Conservation (phyloP, 2,888 invertebrate species). For the Malthinus seriepunctatus region DNA sequence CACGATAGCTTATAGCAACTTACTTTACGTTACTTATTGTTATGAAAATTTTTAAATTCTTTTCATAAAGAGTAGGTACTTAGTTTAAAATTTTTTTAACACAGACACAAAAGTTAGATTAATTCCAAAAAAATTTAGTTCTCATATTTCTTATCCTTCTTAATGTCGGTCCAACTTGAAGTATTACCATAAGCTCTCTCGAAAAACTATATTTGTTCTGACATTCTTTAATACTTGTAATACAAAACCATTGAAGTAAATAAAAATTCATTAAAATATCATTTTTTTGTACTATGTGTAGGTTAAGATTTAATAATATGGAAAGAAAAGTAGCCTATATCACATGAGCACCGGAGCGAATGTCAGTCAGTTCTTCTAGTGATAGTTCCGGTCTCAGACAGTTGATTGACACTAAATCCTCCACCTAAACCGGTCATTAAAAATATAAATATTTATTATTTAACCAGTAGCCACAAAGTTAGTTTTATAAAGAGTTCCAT, state of each 20-base stretch:
- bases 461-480: constrained; percentile 41
- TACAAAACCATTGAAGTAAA: constrained; percentile 24
- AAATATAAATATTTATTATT: constrained; percentile 47
- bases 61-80: no score
- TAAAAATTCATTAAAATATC: constrained; percentile 25
- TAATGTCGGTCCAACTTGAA: constrained; percentile 14
- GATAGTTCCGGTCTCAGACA: constrained; percentile 25
- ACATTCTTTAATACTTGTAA: constrained; percentile 21
- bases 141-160: constrained; percentile 10
- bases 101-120: no score
- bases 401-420: constrained; percentile 36
- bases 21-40: no score
- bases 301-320: constrained; percentile 1
- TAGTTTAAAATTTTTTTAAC: no score
- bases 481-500: constrained; percentile 41
- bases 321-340: constrained; percentile 12
- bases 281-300: constrained; percentile 27
- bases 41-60: no score
- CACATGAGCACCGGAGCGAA: constrained; percentile 20
- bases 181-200: constrained; percentile 19
- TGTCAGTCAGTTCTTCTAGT: constrained; percentile 13
- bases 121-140: neutral
- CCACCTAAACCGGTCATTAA: constrained; percentile 35
- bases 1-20: no score
- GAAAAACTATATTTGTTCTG: constrained; percentile 16